Evolutionary conservation across 2,113 vertebrate genomes (phyloP).

Genomic region (Syrmaticus mikado): DNA sequence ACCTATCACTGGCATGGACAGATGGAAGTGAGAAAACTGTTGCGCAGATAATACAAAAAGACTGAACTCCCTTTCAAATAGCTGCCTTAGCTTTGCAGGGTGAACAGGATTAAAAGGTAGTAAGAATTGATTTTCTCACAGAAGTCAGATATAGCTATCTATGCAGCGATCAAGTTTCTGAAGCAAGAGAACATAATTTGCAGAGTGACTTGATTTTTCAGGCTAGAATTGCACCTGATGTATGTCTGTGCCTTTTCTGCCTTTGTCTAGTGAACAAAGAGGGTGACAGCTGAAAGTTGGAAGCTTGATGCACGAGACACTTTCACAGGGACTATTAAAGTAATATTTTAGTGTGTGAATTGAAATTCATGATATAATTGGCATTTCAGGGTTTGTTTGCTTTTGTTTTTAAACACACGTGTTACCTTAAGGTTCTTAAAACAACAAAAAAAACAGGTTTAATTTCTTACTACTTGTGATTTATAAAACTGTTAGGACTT

Average conservation of each 20-base stretch:
- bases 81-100: not conserved
- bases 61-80: constrained; percentile 18
- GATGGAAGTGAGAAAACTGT: not conserved
- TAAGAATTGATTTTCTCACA: constrained; percentile 57
- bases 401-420: not conserved
- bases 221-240: not conserved
- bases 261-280: constrained; percentile 21
- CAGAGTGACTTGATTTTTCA: constrained; percentile 50
- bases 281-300: not conserved
- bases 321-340: not conserved
- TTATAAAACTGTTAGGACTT: constrained; percentile 15
- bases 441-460: not conserved
- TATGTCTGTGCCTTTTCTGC: not conserved
- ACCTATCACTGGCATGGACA: not conserved
- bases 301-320: not conserved
- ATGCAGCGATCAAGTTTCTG: not conserved
- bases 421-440: not conserved
- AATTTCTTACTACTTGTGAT: constrained; percentile 10
- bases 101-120: constrained; percentile 41
- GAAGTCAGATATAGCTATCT: not conserved
- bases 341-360: not conserved
- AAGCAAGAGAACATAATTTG: constrained; percentile 33
- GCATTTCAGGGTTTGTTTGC: not conserved
- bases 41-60: not conserved
- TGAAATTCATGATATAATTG: not conserved